Evolutionary conservation across 2,113 vertebrate species (phyloP).

Genomic region (Crypturellus undulatus): DNA sequence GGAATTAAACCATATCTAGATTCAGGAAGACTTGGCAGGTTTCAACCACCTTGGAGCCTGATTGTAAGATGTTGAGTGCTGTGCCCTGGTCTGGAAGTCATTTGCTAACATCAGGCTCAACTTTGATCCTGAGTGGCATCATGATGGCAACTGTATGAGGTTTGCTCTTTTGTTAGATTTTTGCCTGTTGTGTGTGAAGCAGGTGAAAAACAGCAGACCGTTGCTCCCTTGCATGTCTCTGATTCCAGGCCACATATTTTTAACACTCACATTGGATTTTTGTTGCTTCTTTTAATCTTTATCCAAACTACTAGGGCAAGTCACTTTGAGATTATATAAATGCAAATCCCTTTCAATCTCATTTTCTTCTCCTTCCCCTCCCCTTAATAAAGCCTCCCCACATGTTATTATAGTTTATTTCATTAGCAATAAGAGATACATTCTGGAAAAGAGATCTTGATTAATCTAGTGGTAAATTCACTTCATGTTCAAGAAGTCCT

Average conservation of each 20-base stretch:
- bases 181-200: fast-evolving
- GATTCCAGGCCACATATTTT: not conserved
- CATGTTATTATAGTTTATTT: not conserved
- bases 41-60: not conserved
- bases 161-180: not conserved
- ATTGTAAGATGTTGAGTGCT: not conserved
- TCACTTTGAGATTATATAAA: not conserved
- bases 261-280: not conserved
- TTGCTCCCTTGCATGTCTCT: not conserved
- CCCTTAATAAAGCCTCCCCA: not conserved
- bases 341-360: not conserved
- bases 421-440: not conserved
- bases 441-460: not conserved
- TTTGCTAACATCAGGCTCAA: not conserved
- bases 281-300: not conserved
- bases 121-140: not conserved
- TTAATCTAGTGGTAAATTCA: not conserved
- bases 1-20: not conserved
- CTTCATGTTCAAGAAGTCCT: not conserved
- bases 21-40: not conserved
- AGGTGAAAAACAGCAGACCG: not conserved
- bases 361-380: not conserved
- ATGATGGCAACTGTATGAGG: not conserved
- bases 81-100: not conserved
- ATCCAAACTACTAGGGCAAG: not conserved